Percentiles rank a stretch among this genome's conserved stretches.
phyloP scores from a whole-genome alignment of 2,888 invertebrate species.

The Drosophila neoperkinsi region DNA sequence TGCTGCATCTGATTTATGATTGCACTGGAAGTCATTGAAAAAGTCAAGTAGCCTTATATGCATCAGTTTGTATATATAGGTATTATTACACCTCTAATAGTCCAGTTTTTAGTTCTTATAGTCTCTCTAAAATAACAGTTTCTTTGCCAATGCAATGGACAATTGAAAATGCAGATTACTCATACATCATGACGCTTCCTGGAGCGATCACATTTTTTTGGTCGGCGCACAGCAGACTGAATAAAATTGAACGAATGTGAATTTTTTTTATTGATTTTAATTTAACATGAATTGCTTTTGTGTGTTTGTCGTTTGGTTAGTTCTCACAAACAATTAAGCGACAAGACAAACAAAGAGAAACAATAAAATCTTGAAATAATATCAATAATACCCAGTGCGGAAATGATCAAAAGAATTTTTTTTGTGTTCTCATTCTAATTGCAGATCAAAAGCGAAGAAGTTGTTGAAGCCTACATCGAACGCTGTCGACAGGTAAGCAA shows the following conservation, averaged over 20 bases:
- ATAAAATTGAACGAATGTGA: constrained; percentile 55
- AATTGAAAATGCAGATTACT: constrained; percentile 53
- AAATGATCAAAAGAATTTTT: constrained; percentile 41
- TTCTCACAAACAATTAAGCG: constrained; percentile 62
- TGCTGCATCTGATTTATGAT: constrained; percentile 61
- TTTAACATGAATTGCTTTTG: constrained; percentile 65
- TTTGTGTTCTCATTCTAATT: constrained; percentile 61
- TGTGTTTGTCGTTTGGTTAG: constrained; percentile 38
- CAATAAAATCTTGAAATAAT: constrained; percentile 12
- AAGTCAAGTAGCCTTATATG: constrained; percentile 67
- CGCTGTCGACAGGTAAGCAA: constrained; percentile 90
- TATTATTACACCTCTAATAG: constrained; percentile 20
- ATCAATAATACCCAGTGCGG: constrained; percentile 32
- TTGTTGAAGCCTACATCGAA: constrained; percentile 90
- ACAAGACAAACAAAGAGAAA: constrained; percentile 14
- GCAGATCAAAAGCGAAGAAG: constrained; percentile 90
- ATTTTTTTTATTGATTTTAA: constrained; percentile 73
- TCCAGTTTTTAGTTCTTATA: background rate
- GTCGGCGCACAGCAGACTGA: constrained; percentile 7
- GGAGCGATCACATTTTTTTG: constrained; percentile 18
- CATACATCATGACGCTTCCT: constrained; percentile 49
- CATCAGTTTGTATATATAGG: constrained; percentile 7
- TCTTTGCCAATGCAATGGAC: background rate
- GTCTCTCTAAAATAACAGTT: background rate
- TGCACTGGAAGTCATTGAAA: constrained; percentile 78